Base-by-base conservation (phyloP, 2,113 vertebrate species). In the Saguinus imperator region DNA sequence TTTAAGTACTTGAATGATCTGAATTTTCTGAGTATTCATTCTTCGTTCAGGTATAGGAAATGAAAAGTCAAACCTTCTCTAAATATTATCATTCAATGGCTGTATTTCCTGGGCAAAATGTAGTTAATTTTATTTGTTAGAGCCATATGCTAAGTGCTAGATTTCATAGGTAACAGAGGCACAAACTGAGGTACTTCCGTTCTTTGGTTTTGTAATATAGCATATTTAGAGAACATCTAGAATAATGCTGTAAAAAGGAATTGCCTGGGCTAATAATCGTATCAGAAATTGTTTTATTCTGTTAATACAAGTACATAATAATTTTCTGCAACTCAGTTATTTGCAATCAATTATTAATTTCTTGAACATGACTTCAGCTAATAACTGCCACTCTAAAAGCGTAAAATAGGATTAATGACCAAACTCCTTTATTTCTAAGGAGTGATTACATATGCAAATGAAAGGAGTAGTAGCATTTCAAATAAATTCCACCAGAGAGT, bases 61-160 rank as follows among this genome's bases (percentile, higher is more conserved):
- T 79, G 52, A 75, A 83, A 86, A 89, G 40, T 80, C 73, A 85
- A 77, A 77, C 64, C 32, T 82, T 88, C 66, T 91, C 25, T 87
- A 85, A 89, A 90, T 86, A 89, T 58, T 94, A n/a, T 76, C 85
- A 92, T 66, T 76, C 61, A 50, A 0, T 25, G 18, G 37, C 20
- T 84, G 1, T 93, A 35, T 75, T n/a, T 89, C 35, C 32, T 87
- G 48, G 25, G 43, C 9, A 86, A 89, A 48, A 68, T 91, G 70
- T 43, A 45, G 80, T 89, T 93, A 73, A 87, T 94, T 85, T 83
- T 83, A 64, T 94, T 80, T 83, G 18, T 96, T 83, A 89, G n/a
- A 88, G 70, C 50, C 50, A 9, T 72, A 79, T 79, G 17, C 45
- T 12, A 88, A 58, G n/a, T 66, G 17, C 73, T 48, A 57, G 27